Evolutionary conservation across 2,113 vertebrate species (phyloP).

Genomic region (Platysternon megacephalum): DNA sequence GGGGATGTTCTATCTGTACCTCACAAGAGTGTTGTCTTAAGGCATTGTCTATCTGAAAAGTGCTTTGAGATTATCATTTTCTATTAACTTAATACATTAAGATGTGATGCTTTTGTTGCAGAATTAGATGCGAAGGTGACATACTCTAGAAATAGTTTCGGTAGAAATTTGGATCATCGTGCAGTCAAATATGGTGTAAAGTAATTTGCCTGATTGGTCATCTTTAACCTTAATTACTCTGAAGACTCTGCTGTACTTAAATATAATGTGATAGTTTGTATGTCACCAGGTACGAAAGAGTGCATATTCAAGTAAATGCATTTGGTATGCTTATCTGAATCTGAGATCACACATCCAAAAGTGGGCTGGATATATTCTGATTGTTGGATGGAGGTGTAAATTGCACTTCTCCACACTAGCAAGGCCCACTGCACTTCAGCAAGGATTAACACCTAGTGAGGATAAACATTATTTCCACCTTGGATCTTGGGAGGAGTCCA

Average conservation of each 20-base stretch:
- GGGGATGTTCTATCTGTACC: too few relatives aligned
- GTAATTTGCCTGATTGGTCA: not conserved
- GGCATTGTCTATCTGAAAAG: not conserved
- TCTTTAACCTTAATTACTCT: not conserved
- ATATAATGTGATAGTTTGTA: not conserved
- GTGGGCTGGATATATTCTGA: not conserved
- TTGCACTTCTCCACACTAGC: not conserved
- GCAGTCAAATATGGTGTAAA: not conserved
- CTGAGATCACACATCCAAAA: not conserved
- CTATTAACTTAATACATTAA: not conserved
- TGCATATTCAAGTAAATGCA: not conserved
- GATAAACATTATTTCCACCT: not conserved
- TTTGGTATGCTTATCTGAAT: not conserved
- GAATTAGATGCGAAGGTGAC: not conserved
- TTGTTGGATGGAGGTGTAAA: not conserved
- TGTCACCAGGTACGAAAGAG: not conserved
- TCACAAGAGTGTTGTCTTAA: not conserved
- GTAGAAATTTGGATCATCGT: not conserved
- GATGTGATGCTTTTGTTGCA: not conserved
- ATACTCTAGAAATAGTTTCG: not conserved
- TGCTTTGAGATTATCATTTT: not conserved
- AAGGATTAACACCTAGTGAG: not conserved
- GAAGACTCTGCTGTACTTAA: not conserved
- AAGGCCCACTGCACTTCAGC: too few relatives aligned
- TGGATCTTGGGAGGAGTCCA: not conserved